Percentiles rank a stretch among this genome's conserved stretches.
Evolutionary conservation across 2,888 invertebrate species (phyloP).

Genomic region (Phanerotoma sp.): DNA sequence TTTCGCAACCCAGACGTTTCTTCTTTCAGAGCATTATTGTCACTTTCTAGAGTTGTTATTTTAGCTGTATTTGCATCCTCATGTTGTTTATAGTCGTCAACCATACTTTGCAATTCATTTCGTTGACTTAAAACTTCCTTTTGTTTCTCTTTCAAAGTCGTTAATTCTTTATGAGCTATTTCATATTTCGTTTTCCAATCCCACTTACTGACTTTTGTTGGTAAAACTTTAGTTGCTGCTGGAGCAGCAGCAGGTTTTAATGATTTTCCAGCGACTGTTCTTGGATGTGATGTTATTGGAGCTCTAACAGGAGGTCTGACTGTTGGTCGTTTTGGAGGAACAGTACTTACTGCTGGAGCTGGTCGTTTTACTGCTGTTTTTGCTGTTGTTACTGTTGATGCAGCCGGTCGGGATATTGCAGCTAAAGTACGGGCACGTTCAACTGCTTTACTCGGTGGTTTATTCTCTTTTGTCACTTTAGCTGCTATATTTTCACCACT

Average conservation of each 20-base stretch:
- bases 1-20: too few relatives aligned
- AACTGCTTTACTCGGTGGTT: slow-evolving; percentile 30
- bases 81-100: slow-evolving; percentile 36
- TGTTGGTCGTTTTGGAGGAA: slow-evolving; percentile 42
- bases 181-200: slow-evolving; percentile 50
- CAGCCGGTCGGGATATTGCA: slow-evolving; percentile 32
- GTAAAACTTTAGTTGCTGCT: slow-evolving; percentile 15
- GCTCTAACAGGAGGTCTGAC: slow-evolving; percentile 32
- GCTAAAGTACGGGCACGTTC: slow-evolving; percentile 39
- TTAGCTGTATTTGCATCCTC: slow-evolving; percentile 36
- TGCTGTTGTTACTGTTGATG: background rate
- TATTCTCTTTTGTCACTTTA: slow-evolving; percentile 38
- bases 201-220: slow-evolving; percentile 48
- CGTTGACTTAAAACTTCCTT: slow-evolving; percentile 59
- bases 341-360: slow-evolving; percentile 24
- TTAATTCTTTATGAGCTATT: slow-evolving; percentile 59
- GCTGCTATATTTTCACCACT: background rate
- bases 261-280: slow-evolving; percentile 27
- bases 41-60: slow-evolving; percentile 38
- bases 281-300: slow-evolving; percentile 29
- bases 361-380: slow-evolving; percentile 44
- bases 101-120: slow-evolving; percentile 34
- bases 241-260: slow-evolving; percentile 47
- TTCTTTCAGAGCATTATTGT: slow-evolving; percentile 60
- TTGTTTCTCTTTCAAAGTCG: slow-evolving; percentile 68